phyloP scores from a whole-genome alignment of 2,113 vertebrate species.

The Gambusia holbrooki region DNA sequence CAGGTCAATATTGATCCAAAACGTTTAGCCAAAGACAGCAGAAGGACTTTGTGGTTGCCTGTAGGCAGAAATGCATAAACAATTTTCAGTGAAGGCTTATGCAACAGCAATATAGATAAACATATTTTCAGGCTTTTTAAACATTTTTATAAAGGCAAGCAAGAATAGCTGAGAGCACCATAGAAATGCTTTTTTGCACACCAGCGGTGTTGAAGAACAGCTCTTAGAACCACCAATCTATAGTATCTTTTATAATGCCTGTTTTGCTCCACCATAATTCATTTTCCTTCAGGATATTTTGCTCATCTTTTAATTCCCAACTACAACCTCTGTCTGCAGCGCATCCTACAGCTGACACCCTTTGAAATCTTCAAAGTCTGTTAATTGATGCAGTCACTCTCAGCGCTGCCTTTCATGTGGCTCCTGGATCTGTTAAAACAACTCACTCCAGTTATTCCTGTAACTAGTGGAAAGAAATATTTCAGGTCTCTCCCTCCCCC shows the following conservation, averaged over 20 bases:
- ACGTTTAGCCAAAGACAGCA: not conserved
- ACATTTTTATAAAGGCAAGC: not conserved
- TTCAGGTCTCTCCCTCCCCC: not conserved
- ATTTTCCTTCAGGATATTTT: slow-evolving; percentile 42
- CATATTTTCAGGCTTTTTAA: not conserved
- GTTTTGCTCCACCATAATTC: slow-evolving; percentile 24
- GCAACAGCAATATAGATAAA: not conserved
- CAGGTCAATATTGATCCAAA: not conserved
- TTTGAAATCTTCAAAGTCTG: slow-evolving; percentile 58
- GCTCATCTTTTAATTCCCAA: slow-evolving; percentile 49
- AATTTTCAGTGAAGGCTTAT: not conserved
- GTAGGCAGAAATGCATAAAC: not conserved
- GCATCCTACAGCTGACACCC: slow-evolving; percentile 48
- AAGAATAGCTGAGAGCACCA: not conserved
- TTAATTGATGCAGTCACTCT: slow-evolving; percentile 32
- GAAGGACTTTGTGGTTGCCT: not conserved
- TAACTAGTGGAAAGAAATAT: slow-evolving; percentile 8
- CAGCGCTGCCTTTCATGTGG: slow-evolving; percentile 47
- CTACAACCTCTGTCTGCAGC: slow-evolving; percentile 50
- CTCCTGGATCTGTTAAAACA: slow-evolving; percentile 27
- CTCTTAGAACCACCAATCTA: not conserved
- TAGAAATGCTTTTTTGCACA: slow-evolving; percentile 20
- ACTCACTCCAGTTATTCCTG: slow-evolving; percentile 27
- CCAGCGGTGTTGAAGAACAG: slow-evolving; percentile 22
- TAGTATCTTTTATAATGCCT: no score